These are phyloP conservation scores for Acholoe squamosa DNA, from an alignment of 2,888 invertebrate genomes.

Conservation along the genomic window DNA sequence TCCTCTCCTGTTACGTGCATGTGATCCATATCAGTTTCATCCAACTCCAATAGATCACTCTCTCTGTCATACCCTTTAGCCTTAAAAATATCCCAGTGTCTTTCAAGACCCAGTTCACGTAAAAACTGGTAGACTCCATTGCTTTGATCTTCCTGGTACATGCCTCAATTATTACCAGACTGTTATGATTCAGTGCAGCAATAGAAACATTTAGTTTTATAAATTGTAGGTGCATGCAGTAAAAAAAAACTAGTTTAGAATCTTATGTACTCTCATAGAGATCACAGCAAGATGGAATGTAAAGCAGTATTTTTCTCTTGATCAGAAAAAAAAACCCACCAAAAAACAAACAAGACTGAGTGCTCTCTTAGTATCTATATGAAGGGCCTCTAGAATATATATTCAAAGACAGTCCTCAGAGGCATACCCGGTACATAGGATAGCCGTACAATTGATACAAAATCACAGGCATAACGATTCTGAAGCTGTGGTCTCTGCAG, in stretches of 20 bases:
- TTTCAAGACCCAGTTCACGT: constrained; percentile 72
- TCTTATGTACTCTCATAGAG: background rate
- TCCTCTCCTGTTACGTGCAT: constrained; percentile 75
- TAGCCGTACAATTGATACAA: too few species aligned
- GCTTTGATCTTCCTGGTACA: constrained; percentile 30
- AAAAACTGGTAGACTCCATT: constrained; percentile 73
- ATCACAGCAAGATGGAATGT: background rate
- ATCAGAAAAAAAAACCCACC: background rate
- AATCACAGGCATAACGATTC: too few species aligned
- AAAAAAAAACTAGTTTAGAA: background rate
- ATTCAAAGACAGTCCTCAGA: too few species aligned
- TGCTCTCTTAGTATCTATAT: background rate
- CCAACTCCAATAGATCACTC: constrained; percentile 75
- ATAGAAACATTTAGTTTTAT: too few species aligned
- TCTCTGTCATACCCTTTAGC: constrained; percentile 79
- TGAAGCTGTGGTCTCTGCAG: too few species aligned
- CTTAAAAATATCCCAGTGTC: constrained; percentile 77
- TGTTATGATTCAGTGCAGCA: background rate
- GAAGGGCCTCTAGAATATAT: too few species aligned
- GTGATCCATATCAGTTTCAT: constrained; percentile 73
- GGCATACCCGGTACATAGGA: too few species aligned
- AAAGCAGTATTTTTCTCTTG: background rate
- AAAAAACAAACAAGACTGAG: background rate
- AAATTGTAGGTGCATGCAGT: background rate
- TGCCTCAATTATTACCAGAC: background rate